Base-by-base conservation (phyloP, 2,113 vertebrate species). In the Philantomba maxwellii region DNA sequence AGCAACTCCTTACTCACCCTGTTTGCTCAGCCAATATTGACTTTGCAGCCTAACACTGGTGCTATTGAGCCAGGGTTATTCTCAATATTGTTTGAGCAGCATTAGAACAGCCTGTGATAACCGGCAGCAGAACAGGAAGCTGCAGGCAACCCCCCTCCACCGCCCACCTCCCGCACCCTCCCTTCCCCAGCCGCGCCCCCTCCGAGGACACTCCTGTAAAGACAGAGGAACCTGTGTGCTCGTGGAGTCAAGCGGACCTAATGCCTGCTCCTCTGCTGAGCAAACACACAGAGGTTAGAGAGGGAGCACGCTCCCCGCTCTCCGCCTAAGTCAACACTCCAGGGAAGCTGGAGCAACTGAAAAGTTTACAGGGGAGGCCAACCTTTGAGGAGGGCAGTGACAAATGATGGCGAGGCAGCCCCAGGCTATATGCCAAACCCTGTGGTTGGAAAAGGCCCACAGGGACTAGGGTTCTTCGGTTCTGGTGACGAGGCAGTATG, bases 21-120 rank as follows among this genome's bases (percentile, higher is more conserved):
- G 99, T 99, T 99, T 99, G 99, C 99, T 99, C 97, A 98, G 99
- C 99, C 98, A 99, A 99, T 99, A 99, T 99, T 99, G 99, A 99
- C 99, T 99, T 97, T 98, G 98, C 98, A 97, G 99, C 98, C 99
- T 98, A 98, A 99, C 99, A 98, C 98, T 98, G 99, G 98, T 98
- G 98, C 99, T 99, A 99, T 99, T 99, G 99, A 99, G 99, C 98
- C 98, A 95, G 98, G 96, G 98, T 98, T 98, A 98, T 99, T 99
- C 99, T 99, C 99, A 97, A 98, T 97, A 97, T 98, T 99, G 99
- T 99, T 99, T 98, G 98, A 99, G 98, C 97, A 99, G 98, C 98
- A 98, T 99, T 99, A 99, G 99, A 99, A 99, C 98, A 99, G 99
- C 96, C 98, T 73, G 98, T 96, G 99, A 99, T 98, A 98, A 98